These are phyloP conservation scores for Limonius californicus DNA, from an alignment of 1,140 invertebrate species.

Conservation along the genomic window DNA sequence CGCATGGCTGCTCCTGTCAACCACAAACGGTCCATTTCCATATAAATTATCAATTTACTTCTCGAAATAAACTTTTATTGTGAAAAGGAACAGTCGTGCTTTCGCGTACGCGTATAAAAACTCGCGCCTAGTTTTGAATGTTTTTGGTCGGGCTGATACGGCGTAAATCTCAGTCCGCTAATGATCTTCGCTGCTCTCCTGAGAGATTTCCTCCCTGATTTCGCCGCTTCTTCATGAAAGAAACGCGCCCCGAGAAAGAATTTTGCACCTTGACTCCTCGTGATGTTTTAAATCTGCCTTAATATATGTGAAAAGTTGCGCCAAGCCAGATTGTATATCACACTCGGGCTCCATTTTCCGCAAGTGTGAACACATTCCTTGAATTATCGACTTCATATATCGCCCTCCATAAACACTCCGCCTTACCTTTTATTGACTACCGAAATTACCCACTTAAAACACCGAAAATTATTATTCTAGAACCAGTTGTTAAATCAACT, in stretches of 20 bases:
- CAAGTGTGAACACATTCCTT: not conserved
- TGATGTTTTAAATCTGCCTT: conserved; percentile 1
- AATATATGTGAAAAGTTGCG: conserved; percentile 8
- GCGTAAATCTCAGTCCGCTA: not conserved
- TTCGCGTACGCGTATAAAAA: not conserved
- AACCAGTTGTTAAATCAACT: too few relatives aligned
- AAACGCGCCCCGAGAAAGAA: not conserved
- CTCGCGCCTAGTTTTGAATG: not conserved
- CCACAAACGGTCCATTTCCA: conserved; percentile 22
- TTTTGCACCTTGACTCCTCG: not conserved
- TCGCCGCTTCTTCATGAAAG: not conserved
- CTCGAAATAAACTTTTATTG: conserved; percentile 8
- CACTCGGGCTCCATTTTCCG: not conserved
- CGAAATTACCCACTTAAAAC: too few relatives aligned
- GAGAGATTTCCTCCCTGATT: not conserved
- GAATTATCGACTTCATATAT: conserved; percentile 1
- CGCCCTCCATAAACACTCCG: not conserved
- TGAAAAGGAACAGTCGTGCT: not conserved
- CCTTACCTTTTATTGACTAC: not conserved
- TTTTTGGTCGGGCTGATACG: not conserved
- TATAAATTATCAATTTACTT: conserved; percentile 25
- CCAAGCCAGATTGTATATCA: not conserved
- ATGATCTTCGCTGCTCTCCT: not conserved
- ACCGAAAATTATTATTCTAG: too few relatives aligned
- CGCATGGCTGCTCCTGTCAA: conserved; percentile 19